Base-by-base conservation (phyloP, 2,797 vertebrate genomes). In the Acipenser ruthenus region DNA sequence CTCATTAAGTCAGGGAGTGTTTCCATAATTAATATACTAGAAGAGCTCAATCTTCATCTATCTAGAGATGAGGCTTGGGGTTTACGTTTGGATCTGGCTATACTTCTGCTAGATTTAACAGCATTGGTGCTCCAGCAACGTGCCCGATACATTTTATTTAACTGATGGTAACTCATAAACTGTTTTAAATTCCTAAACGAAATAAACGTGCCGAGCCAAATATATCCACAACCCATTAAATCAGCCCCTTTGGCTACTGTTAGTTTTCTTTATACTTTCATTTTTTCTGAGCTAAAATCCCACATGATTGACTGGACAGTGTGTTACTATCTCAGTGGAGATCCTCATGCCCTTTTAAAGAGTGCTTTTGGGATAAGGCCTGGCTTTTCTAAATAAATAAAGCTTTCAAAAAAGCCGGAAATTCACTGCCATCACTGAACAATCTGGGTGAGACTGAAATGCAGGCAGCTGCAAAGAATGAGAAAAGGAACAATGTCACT, bases 101-200 rank as follows among this genome's bases (percentile, higher is more conserved):
- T n/a, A n/a, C n/a, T n/a, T n/a, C n/a, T n/a, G n/a, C 48, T 9
- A 7, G 67, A 65, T 71, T 72, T 6, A 73, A 71, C 69, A n/a
- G 9, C 60, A 71, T 66, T 11, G n/a, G 70, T 51, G 52, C 63
- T 6, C 15, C 49, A 56, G 63, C 60, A 65, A 4, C 7, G 13
- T 52, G n/a, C n/a, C n/a, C 62, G 68, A 72, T 75, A 72, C 75
- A 80, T 80, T 73, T 71, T 47, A 15, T 64, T 70, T 77, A 67
- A 69, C 68, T 67, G 65, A 75, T 48, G 64, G 67, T 49, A 64
- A 62, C 50, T 78, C 65, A 69, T 74, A 72, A 73, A 71, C 72
- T 10, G 11, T 13, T 58, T n/a, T 58, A 58, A n/a, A 58, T 58
- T 50, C 50, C n/a, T 62, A 60, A 62, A 15, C 50, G 65, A 69